Evolutionary conservation across 1,140 invertebrate genomes (phyloP).

Genomic region (Apolygus lucorum): DNA sequence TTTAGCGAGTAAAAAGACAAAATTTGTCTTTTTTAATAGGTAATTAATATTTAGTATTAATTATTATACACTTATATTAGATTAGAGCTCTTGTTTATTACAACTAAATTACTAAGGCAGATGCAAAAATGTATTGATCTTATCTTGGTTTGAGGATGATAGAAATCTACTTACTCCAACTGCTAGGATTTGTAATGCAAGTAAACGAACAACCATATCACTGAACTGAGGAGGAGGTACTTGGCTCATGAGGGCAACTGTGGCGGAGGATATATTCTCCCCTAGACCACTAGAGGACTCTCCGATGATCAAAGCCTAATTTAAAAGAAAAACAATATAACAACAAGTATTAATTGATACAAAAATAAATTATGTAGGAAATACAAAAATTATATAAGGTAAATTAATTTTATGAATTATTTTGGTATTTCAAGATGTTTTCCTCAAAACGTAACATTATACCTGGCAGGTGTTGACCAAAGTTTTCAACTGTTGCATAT

Average conservation of each 20-base stretch:
- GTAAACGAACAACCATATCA: slow-evolving; percentile 86
- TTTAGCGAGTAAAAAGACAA: too few species aligned
- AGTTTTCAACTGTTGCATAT: slow-evolving; percentile 92
- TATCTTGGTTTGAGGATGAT: too few species aligned
- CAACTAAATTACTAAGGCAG: too few species aligned
- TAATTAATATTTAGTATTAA: too few species aligned
- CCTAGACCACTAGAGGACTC: slow-evolving; percentile 53
- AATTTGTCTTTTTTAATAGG: too few species aligned
- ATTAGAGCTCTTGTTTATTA: too few species aligned
- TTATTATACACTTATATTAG: too few species aligned
- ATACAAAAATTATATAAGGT: background rate
- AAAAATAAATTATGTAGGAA: background rate
- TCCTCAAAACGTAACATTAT: too few species aligned
- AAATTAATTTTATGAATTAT: too few species aligned
- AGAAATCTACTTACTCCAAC: slow-evolving; percentile 54
- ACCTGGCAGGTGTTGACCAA: slow-evolving; percentile 73
- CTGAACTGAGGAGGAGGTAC: slow-evolving; percentile 88
- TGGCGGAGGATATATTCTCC: slow-evolving; percentile 56
- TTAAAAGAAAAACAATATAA: slow-evolving; percentile 34
- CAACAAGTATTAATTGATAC: too few species aligned
- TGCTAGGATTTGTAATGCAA: slow-evolving; percentile 87
- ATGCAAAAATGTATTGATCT: too few species aligned
- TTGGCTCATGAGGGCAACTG: slow-evolving; percentile 70
- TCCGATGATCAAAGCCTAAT: slow-evolving; percentile 65
- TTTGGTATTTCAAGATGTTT: background rate